A percentile compares a stretch with the other conserved stretches of the same genome.
phyloP scores from a whole-genome alignment of 53 echinoderm and acorn worm genomes.

The Echinarachnius parma region DNA sequence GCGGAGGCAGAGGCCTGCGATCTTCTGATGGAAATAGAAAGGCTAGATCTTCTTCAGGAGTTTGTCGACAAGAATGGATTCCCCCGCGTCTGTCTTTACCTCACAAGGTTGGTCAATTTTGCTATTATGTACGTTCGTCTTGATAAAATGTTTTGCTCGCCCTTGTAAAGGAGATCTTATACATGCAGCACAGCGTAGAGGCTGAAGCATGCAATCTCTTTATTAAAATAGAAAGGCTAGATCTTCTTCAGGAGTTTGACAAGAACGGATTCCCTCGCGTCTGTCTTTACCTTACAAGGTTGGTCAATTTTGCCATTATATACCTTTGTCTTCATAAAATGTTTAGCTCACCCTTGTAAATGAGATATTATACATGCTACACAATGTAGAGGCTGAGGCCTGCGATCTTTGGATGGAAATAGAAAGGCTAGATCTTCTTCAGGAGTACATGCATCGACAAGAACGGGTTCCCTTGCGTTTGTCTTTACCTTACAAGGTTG shows the following conservation, averaged over 20 bases:
- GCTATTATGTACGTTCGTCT: no score
- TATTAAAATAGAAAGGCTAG: constrained; percentile 88
- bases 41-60: constrained; percentile 65
- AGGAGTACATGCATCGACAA: constrained; percentile 78
- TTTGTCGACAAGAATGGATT: constrained; percentile 83
- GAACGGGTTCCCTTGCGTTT: constrained; percentile 78
- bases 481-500: constrained; percentile 82
- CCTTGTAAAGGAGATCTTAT: constrained; percentile 75
- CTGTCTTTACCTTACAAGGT: constrained; percentile 83
- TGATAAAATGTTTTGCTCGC: no score
- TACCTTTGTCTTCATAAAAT: no score
- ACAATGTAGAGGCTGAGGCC: constrained; percentile 96
- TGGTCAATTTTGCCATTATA: no score
- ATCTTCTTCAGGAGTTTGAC: constrained; percentile 74
- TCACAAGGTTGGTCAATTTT: no score
- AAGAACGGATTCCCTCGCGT: constrained; percentile 77
- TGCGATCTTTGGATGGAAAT: constrained; percentile 97
- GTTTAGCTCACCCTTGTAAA: constrained; percentile 53
- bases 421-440: constrained; percentile 70
- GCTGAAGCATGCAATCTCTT: constrained; percentile 95
- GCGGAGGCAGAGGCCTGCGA: constrained; percentile 97
- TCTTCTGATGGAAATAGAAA: constrained; percentile 93
- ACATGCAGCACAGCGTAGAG: constrained; percentile 97
- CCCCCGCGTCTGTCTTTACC: constrained; percentile 85
- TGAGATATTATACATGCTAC: constrained; percentile 92